Evolutionary conservation across 2,888 invertebrate species (phyloP), one percentile per base, ranked within the genome.

Genomic region (Sphaerolaimus hirsutus): DNA sequence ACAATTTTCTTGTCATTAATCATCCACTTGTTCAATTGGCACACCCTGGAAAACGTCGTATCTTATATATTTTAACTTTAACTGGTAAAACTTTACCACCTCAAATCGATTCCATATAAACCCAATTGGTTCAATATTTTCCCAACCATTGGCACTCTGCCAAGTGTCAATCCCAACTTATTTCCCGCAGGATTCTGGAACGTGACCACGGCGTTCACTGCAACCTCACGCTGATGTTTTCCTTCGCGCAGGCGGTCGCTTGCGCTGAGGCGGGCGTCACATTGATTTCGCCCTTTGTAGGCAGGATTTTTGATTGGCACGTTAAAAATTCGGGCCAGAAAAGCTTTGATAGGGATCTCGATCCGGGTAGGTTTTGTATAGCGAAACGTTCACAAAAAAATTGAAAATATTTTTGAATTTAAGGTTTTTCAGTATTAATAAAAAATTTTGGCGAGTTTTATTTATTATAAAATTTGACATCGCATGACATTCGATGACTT

Each of bases 251-350:
- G 48, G 56, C 56, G 10, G 46, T 57, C 23, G 56, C 57, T 1
- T 56, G 56, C 48, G 54, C 54, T 25, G 89, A 99, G 64, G 91
- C 93, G 26, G 79, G 79, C 45, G 93, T 89, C 1, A 97, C 93
- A 2, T 72, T 99, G 36, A 93, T 99, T 63, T 99, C 97, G 3
- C 97, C 97, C 12, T 99, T 99, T 69, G 97, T 99, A 45, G 97
- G 97, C 17, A 76, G 97, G 53, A 97, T 99, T 64, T 72, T 87
- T 56, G 97, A 99, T 66, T 99, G 93, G 93, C 75, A 79, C 66
- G 79, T 89, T 2, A 76, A 80, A 46, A 83, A 87, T 61, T 81
- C 83, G 1, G 76, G 75, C 38, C 75, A 78, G 58, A 89, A 89
- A 62, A 71, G 74, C 0, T 97, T 75, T 62, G 76, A 77, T 52